A percentile compares a stretch with the other conserved stretches of the same genome.
Conservation (phyloP, 1,140 invertebrate genomes). For the Teleogryllus occipitalis region DNA sequence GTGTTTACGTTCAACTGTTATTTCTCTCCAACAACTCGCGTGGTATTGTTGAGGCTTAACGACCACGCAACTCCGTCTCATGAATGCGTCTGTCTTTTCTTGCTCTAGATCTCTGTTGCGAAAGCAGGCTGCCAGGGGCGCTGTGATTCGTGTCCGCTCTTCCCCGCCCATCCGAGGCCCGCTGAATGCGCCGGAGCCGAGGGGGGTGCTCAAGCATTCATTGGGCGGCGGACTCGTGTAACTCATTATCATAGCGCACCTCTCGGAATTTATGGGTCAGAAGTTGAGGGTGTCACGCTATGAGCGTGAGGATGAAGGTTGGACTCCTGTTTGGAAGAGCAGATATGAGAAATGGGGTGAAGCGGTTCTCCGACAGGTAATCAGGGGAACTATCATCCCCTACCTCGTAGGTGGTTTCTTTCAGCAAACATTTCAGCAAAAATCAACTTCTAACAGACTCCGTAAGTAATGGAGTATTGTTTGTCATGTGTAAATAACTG, state of each 20-base stretch:
- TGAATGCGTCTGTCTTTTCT: not conserved
- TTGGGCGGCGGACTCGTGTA: not conserved
- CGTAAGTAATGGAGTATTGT: too few species aligned
- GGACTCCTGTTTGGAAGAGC: too few species aligned
- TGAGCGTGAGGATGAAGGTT: too few species aligned
- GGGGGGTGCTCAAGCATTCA: not conserved
- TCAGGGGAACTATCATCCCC: too few species aligned
- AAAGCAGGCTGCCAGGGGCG: not conserved
- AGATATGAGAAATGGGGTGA: too few species aligned
- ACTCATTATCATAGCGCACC: not conserved
- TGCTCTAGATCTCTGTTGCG: not conserved
- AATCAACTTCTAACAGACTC: too few species aligned
- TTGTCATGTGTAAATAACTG: too few species aligned
- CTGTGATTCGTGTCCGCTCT: not conserved
- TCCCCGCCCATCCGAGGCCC: not conserved
- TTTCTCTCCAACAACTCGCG: not conserved
- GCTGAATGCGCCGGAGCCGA: not conserved
- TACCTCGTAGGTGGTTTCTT: too few species aligned
- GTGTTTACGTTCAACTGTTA: slow-evolving; percentile 4
- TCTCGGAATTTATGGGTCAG: not conserved
- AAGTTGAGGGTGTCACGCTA: not conserved
- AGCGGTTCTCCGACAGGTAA: too few species aligned
- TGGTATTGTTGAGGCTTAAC: slow-evolving; percentile 1
- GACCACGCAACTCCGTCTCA: not conserved
- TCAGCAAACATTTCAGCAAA: too few species aligned